Evolutionary conservation across 2,797 vertebrate species (phyloP), one percentile per base, ranked within the genome.

Genomic region (Girardinus metallicus): DNA sequence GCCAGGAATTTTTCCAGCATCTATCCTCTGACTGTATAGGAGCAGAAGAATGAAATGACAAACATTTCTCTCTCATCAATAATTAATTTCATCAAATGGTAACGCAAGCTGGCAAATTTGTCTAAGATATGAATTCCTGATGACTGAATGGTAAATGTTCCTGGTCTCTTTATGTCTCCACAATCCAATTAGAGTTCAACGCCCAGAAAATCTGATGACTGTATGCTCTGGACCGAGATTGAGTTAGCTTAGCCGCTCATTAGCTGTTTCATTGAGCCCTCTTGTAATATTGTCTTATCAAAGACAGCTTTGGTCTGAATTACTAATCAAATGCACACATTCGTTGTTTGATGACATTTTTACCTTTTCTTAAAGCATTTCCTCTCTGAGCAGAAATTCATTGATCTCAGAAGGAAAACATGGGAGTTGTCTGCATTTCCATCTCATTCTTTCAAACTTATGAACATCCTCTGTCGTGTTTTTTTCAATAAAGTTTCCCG

Each of bases 261-360:
- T 95, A 94, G 92, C 91, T 36, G 82, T 91, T 91, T 88, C 88
- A 88, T 86, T 93, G 92, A 95, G 90, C 93, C 87, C 90, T 93
- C 83, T 85, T 91, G 90, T 90, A 94, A 94, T 94, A 94, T 95
- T 94, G 93, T 94, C 91, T 90, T 77, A 92, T 85, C 75, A 87
- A 89, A 90, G 89, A 93, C 92, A 91, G 93, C 91, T 91, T 92
- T 89, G 86, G 88, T 94, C 91, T 91, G 91, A 94, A 91, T 92
- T 70, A 84, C 83, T 94, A 91, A 95, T 95, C 90, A 93, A 94
- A 80, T 64, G 86, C 89, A 93, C 88, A 94, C 90, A 93, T 93
- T 91, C 85, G 91, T 84, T 89, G 88, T 94, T 95, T 95, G 89
- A 95, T 94, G 91, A 94, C 73, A 91, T 91, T 91, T 89, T 89